These are phyloP conservation scores for Adelges cooleyi DNA, from an alignment of 1,140 invertebrate species.

Conservation along the genomic window DNA sequence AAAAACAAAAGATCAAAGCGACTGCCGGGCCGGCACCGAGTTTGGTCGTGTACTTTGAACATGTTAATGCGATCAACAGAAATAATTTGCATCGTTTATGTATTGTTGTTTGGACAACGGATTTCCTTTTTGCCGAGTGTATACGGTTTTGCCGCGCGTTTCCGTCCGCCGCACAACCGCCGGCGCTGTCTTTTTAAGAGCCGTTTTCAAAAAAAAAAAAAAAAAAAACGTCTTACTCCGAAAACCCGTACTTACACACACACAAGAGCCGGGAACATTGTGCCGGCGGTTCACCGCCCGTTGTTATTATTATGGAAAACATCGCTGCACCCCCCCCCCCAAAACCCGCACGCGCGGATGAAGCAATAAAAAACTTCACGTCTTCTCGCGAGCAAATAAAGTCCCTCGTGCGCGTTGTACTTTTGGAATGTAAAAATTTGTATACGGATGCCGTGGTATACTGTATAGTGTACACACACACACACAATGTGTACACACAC, in stretches of 20 bases:
- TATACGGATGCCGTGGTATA: neutral
- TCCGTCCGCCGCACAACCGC: neutral
- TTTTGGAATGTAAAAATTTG: neutral
- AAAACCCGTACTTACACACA: too few species aligned
- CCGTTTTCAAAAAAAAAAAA: too few species aligned
- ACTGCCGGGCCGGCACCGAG: neutral
- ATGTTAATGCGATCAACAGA: slow-evolving; percentile 15
- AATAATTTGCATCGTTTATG: slow-evolving; percentile 6
- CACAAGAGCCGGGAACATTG: too few species aligned
- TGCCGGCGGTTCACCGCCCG: too few species aligned
- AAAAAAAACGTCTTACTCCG: too few species aligned
- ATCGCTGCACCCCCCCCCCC: too few species aligned
- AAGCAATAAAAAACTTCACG: neutral
- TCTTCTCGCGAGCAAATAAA: neutral
- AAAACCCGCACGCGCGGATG: too few species aligned
- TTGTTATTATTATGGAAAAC: too few species aligned
- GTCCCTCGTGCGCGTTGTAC: neutral
- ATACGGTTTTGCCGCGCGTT: neutral
- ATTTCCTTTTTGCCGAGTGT: neutral
- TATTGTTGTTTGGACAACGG: slow-evolving; percentile 7
- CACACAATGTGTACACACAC: too few species aligned
- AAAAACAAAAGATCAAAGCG: slow-evolving; percentile 7
- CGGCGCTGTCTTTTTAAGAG: too few species aligned
- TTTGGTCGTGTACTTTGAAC: neutral
- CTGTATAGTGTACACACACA: too few species aligned